Percentiles rank a stretch among this genome's conserved stretches.
Evolutionary conservation across 2,113 vertebrate species (phyloP).

Genomic region (Clinocottus analis): DNA sequence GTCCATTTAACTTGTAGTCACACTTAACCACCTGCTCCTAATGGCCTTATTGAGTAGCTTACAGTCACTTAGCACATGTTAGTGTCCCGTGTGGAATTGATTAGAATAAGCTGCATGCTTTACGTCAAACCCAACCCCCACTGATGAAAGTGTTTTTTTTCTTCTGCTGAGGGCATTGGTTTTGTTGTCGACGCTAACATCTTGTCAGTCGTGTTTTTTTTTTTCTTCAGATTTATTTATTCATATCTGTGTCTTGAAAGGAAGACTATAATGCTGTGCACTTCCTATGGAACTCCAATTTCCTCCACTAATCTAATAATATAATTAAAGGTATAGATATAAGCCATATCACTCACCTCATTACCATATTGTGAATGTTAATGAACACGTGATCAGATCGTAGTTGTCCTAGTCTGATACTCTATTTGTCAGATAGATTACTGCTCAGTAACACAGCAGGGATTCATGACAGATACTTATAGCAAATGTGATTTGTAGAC

Average conservation of each 20-base stretch:
- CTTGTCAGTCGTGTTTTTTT: not conserved
- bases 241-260: not conserved
- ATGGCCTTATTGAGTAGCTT: slow-evolving; percentile 57
- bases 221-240: not conserved
- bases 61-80: slow-evolving; percentile 61
- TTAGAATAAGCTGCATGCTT: slow-evolving; percentile 41
- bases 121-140: not conserved
- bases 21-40: slow-evolving; percentile 66
- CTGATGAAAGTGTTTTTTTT: slow-evolving; percentile 27
- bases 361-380: not conserved
- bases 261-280: not conserved
- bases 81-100: slow-evolving; percentile 55
- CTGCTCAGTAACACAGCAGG: not conserved
- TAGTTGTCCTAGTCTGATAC: not conserved
- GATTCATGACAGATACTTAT: not conserved
- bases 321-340: not conserved
- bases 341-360: not conserved
- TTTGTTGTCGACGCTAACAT: not conserved
- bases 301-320: not conserved
- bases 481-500: not conserved
- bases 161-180: not conserved
- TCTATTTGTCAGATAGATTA: not conserved
- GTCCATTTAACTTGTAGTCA: slow-evolving; percentile 52
- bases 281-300: not conserved
- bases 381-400: not conserved